phyloP scores from a whole-genome alignment of 2,888 invertebrate genomes.

The Apodemia duryi region DNA sequence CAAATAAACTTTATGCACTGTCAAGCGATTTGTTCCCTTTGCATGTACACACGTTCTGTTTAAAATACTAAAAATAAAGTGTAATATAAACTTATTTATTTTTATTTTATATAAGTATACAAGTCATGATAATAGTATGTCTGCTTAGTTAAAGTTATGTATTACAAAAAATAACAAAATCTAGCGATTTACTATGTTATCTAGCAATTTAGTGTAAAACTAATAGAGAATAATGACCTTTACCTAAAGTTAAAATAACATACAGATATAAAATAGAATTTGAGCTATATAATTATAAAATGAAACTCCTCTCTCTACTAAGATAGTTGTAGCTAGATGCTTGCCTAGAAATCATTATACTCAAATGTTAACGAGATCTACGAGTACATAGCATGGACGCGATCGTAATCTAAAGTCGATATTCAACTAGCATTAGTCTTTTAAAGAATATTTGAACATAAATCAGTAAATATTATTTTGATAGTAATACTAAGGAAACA shows the following conservation, averaged over 20 bases:
- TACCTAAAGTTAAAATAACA: no score
- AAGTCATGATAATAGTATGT: neutral
- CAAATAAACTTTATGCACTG: constrained; percentile 57
- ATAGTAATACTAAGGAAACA: neutral
- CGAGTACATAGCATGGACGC: neutral
- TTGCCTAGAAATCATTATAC: neutral
- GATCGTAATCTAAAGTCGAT: neutral
- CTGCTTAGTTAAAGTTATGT: neutral
- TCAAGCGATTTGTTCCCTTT: constrained; percentile 46
- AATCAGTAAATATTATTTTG: neutral
- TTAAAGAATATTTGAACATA: neutral
- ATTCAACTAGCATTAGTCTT: no score
- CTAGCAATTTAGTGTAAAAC: neutral
- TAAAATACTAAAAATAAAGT: constrained; percentile 25
- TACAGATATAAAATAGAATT: no score
- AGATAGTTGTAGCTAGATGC: constrained; percentile 1
- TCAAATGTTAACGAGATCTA: neutral
- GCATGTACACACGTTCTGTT: constrained; percentile 60
- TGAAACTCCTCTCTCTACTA: neutral
- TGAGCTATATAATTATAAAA: no score
- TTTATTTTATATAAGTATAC: neutral
- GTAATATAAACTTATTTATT: constrained; percentile 6
- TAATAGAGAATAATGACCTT: no score
- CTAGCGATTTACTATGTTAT: no score
- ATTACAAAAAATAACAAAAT: neutral